phyloP scores from a whole-genome alignment of 2,797 vertebrate species.

The Xiphophorus birchmanni region DNA sequence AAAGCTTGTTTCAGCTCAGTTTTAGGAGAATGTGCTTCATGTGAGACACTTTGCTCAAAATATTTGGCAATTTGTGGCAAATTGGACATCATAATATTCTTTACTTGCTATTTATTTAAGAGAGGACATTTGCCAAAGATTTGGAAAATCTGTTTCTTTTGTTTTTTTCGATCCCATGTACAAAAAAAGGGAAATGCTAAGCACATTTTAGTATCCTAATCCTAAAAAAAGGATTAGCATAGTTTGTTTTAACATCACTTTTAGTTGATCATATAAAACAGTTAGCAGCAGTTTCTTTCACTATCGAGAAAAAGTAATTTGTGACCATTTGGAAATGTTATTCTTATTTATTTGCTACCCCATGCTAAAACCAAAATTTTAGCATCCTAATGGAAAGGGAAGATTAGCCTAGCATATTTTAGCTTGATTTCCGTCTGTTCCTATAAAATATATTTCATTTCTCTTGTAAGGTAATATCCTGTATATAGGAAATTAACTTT shows the following conservation, averaged over 20 bases:
- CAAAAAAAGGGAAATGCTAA: neutral
- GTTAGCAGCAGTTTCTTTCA: neutral
- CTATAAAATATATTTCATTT: neutral
- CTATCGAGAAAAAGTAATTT: neutral
- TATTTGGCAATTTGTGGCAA: neutral
- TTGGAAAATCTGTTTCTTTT: neutral
- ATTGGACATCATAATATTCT: neutral
- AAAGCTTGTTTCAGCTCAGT: neutral
- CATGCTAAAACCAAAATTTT: neutral
- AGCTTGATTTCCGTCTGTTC: neutral
- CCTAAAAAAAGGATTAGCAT: neutral
- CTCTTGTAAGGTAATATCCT: neutral
- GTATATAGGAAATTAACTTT: neutral
- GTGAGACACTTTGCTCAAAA: neutral
- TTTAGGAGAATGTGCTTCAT: neutral
- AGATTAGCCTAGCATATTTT: conserved; percentile 25
- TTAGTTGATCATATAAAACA: neutral
- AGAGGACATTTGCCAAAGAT: neutral
- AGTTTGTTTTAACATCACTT: neutral
- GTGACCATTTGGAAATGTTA: neutral
- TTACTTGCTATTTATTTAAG: neutral
- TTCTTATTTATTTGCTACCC: neutral
- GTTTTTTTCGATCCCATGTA: neutral
- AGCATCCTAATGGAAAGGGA: neutral
- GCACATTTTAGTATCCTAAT: neutral